Conservation (phyloP, 1,140 invertebrate species). For the Sminthurides bifidus region DNA sequence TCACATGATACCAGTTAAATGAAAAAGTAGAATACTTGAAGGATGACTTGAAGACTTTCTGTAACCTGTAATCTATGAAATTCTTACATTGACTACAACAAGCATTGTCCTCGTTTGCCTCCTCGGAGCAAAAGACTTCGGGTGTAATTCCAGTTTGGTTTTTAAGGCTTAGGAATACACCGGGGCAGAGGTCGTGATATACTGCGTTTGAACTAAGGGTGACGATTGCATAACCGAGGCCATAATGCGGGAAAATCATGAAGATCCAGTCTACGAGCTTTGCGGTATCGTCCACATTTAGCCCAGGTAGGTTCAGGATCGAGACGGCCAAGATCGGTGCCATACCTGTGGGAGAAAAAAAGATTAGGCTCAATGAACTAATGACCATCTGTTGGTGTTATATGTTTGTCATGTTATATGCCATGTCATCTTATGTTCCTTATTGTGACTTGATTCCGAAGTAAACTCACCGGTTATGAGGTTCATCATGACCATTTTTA, state of each 20-base stretch:
- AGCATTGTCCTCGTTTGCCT: constrained; percentile 13
- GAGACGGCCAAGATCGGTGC: constrained; percentile 53
- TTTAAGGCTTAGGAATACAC: constrained; percentile 21
- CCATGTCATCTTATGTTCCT: background rate
- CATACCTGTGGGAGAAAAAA: constrained; percentile 41
- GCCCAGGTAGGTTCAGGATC: constrained; percentile 46
- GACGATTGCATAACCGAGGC: constrained; percentile 35
- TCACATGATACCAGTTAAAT: background rate
- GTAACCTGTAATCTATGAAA: background rate
- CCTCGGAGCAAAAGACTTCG: constrained; percentile 16
- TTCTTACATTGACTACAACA: constrained; percentile 26
- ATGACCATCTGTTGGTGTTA: no score
- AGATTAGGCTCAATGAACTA: background rate
- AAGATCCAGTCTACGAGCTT: constrained; percentile 51
- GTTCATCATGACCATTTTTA: constrained; percentile 51
- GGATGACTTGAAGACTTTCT: background rate
- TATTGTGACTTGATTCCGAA: no score
- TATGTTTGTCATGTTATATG: background rate
- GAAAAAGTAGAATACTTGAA: constrained; percentile 14
- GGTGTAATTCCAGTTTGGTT: constrained; percentile 10
- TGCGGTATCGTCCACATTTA: constrained; percentile 46
- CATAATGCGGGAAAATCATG: constrained; percentile 57
- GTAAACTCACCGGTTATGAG: constrained; percentile 51
- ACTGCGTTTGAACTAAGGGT: constrained; percentile 8
- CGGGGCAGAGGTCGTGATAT: background rate